Conservation (phyloP, 2,797 vertebrate species). For the Triplophysa yarkandensis region DNA sequence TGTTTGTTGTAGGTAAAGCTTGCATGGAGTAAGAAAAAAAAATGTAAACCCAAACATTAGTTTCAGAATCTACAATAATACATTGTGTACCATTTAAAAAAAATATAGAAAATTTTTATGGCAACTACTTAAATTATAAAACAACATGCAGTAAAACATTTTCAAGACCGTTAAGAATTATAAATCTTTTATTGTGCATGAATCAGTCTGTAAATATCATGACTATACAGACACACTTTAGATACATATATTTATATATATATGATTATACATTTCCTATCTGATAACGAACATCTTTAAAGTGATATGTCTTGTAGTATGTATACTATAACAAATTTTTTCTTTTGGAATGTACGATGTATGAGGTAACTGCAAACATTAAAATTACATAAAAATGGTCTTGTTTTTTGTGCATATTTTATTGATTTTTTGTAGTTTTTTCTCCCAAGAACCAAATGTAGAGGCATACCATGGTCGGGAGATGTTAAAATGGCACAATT, state of each 20-base stretch:
- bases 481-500: conserved; percentile 87
- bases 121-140: not conserved
- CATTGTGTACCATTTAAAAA: no score
- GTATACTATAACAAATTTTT: conserved; percentile 87
- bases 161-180: conserved; percentile 83
- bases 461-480: conserved; percentile 76
- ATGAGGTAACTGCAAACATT: conserved; percentile 97
- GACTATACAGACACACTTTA: conserved; percentile 92
- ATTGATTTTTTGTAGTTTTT: conserved; percentile 70
- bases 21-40: no score
- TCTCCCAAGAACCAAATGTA: conserved; percentile 73
- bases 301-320: conserved; percentile 98
- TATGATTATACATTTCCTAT: conserved; percentile 88
- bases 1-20: no score
- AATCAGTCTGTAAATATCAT: conserved; percentile 89
- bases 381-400: conserved; percentile 98
- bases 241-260: conserved; percentile 77
- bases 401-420: conserved; percentile 82
- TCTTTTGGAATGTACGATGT: conserved; percentile 98
- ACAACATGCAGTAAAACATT: conserved; percentile 28
- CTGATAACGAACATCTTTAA: conserved; percentile 90
- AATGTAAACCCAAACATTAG: not conserved
- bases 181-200: conserved; percentile 98
- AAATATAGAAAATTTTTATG: not conserved
- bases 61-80: not conserved